A percentile compares a stretch with the other conserved stretches of the same genome.
phyloP scores from a whole-genome alignment of 1,140 invertebrate genomes.

The Chionoecetes opilio region DNA sequence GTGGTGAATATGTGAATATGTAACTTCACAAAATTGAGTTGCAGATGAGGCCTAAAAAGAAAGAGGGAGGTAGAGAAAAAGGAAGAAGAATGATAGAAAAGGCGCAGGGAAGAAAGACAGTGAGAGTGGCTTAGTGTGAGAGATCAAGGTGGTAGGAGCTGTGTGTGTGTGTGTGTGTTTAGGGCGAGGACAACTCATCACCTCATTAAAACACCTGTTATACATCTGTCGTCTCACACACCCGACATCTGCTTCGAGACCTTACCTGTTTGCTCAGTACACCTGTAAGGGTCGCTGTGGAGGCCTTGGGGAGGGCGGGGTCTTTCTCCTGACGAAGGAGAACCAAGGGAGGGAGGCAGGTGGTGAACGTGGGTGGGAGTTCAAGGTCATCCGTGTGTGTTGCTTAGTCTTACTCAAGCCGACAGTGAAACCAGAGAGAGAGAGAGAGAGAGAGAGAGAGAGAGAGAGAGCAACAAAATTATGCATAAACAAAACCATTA shows the following conservation, averaged over 20 bases:
- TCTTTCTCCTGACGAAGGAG: neutral
- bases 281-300: neutral
- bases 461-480: neutral
- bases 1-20: neutral
- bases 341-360: neutral
- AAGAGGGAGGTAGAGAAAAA: neutral
- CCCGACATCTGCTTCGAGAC: neutral
- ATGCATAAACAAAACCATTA: neutral
- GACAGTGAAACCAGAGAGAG: neutral
- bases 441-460: constrained; percentile 27
- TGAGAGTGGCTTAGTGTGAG: neutral
- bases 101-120: neutral
- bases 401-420: neutral
- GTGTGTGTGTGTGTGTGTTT: constrained; percentile 46
- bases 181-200: neutral
- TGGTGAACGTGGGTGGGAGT: neutral
- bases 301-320: neutral
- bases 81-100: neutral
- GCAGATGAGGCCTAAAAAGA: neutral
- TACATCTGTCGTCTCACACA: neutral
- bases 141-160: neutral
- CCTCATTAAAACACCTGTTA: neutral
- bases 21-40: too few relatives aligned
- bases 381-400: neutral
- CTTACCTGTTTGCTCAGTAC: neutral